Evolutionary conservation across 2,888 invertebrate species (phyloP).

Genomic region (Junonia oenone): DNA sequence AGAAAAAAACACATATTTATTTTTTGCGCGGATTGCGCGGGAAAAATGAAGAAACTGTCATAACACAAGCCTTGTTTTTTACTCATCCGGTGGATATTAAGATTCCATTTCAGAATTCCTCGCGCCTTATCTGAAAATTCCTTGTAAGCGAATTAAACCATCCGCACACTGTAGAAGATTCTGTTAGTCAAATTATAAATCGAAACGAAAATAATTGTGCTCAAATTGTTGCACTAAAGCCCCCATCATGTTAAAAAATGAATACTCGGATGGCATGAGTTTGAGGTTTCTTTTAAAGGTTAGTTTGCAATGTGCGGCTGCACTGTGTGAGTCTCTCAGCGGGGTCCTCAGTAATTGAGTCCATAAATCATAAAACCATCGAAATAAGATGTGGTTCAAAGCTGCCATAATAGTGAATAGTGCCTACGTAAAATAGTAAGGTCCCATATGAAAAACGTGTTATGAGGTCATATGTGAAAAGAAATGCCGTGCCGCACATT

Average conservation of each 20-base stretch:
- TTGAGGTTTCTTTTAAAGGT: no score
- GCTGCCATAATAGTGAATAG: conserved; percentile 24
- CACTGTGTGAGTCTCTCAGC: conserved; percentile 36
- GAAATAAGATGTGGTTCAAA: conserved; percentile 51
- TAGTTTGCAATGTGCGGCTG: no score
- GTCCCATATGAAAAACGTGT: conserved; percentile 13
- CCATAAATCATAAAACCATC: conserved; percentile 62
- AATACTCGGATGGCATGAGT: no score
- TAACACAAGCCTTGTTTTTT: conserved; percentile 7
- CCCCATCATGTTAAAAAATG: no score
- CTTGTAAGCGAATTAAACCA: conserved; percentile 19
- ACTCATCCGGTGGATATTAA: conserved; percentile 12
- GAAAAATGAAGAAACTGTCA: conserved; percentile 6
- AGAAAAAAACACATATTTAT: no score
- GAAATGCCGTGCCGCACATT: neutral
- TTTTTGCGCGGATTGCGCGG: neutral
- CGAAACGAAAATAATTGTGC: no score
- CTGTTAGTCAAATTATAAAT: no score
- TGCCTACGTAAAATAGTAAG: conserved; percentile 18
- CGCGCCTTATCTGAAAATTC: conserved; percentile 22
- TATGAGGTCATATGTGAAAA: conserved; percentile 8
- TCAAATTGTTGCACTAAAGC: no score
- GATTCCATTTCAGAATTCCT: conserved; percentile 21
- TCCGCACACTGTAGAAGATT: no score
- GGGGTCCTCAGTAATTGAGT: conserved; percentile 60